Conservation (phyloP, 2,113 vertebrate species). For the Tetraodon nigroviridis region DNA sequence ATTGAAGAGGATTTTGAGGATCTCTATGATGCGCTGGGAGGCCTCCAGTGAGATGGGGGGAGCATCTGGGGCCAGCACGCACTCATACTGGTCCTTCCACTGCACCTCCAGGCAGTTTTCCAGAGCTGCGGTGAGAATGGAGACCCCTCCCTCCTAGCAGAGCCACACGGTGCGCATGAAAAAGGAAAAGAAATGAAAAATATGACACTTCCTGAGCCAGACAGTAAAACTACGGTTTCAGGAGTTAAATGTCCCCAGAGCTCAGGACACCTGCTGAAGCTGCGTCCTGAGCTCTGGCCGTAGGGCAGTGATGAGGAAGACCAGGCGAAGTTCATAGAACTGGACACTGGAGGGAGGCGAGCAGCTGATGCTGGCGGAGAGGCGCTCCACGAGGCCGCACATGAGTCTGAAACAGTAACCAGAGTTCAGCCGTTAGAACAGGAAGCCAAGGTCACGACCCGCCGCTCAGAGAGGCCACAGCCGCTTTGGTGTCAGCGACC, state of each 20-base stretch:
- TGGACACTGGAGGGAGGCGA: constrained; percentile 63
- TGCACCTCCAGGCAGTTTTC: constrained; percentile 66
- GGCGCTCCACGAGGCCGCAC: constrained; percentile 60
- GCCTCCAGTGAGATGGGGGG: constrained; percentile 63
- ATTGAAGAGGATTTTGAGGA: constrained; percentile 77
- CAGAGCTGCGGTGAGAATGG: constrained; percentile 64
- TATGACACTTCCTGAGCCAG: not conserved
- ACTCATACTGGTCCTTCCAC: constrained; percentile 69
- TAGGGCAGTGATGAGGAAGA: constrained; percentile 76
- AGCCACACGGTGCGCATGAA: not conserved
- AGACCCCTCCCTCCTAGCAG: constrained; percentile 63
- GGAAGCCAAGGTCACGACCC: not conserved
- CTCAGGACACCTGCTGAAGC: constrained; percentile 58
- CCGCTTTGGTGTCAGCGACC: not conserved
- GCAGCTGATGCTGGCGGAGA: constrained; percentile 40
- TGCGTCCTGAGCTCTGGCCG: constrained; percentile 71
- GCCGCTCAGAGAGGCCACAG: not conserved
- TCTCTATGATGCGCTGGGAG: constrained; percentile 65
- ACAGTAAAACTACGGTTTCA: not conserved
- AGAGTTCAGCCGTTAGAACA: not conserved
- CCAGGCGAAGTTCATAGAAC: constrained; percentile 77
- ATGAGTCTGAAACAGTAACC: constrained; percentile 54
- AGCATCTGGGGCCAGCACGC: constrained; percentile 32
- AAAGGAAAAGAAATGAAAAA: not conserved
- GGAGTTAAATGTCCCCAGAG: not conserved